Evolutionary conservation across 2,888 invertebrate genomes (phyloP).

Genomic region (Hydrotaea cyrtoneurina): DNA sequence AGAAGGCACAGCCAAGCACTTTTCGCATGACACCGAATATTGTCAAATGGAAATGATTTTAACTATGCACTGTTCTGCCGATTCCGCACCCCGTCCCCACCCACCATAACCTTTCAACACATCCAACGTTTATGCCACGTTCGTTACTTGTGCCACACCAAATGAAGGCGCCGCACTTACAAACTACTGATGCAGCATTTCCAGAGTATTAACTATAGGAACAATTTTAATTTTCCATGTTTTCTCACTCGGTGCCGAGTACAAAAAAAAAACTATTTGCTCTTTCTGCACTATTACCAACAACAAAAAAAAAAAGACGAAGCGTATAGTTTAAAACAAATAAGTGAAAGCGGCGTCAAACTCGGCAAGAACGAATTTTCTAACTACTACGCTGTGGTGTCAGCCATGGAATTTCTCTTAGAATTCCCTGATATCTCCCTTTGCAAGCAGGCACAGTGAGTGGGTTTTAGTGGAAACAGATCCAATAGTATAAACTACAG

Average conservation of each 20-base stretch:
- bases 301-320: not conserved
- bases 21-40: conserved; percentile 8
- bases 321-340: not conserved
- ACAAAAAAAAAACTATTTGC: not conserved
- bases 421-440: too few species aligned
- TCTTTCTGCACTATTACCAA: not conserved
- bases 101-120: not conserved
- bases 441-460: too few species aligned
- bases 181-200: conserved; percentile 60
- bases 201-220: conserved; percentile 36
- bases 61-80: not conserved
- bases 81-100: not conserved
- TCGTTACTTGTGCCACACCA: conserved; percentile 21
- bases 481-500: too few species aligned
- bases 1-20: not conserved
- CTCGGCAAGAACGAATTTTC: not conserved
- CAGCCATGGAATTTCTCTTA: too few species aligned
- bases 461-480: too few species aligned
- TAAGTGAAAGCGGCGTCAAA: not conserved
- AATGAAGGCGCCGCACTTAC: conserved; percentile 34
- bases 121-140: conserved; percentile 11
- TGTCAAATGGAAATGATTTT: conserved; percentile 26
- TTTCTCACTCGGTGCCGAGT: not conserved
- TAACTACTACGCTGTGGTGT: too few species aligned
- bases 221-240: not conserved